Percentiles rank a stretch among this genome's conserved stretches.
Conservation (phyloP, 2,797 vertebrate genomes). For the Graptemys geographica region DNA sequence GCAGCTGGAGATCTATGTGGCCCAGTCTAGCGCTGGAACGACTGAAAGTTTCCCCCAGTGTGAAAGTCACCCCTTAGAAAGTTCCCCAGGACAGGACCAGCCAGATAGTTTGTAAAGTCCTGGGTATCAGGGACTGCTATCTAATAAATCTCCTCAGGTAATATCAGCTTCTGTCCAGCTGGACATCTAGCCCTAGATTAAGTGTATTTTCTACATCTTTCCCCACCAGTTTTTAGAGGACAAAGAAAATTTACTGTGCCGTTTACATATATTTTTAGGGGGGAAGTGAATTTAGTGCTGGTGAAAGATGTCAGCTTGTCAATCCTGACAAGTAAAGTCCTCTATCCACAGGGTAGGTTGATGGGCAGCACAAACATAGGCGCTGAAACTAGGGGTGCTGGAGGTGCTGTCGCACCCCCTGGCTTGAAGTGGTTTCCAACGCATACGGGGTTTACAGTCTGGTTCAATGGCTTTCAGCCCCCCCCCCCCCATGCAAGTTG, state of each 20-base stretch:
- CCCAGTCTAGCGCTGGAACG: background rate
- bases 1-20: background rate
- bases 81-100: background rate
- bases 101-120: background rate
- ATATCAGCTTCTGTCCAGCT: slow-evolving; percentile 27
- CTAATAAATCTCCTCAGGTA: slow-evolving; percentile 22
- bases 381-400: too few species aligned
- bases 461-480: too few species aligned
- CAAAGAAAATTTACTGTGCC: background rate
- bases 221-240: slow-evolving; percentile 21
- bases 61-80: background rate
- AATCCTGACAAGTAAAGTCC: background rate
- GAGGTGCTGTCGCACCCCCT: too few species aligned
- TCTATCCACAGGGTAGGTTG: background rate
- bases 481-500: too few species aligned
- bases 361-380: slow-evolving; percentile 7
- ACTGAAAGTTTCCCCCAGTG: too few species aligned
- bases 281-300: slow-evolving; percentile 26
- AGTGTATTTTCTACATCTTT: slow-evolving; percentile 43
- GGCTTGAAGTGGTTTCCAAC: too few species aligned
- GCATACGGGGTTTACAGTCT: too few species aligned
- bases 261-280: slow-evolving; percentile 24
- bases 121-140: slow-evolving; percentile 15
- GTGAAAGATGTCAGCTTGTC: background rate
- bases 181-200: slow-evolving; percentile 40